Base-by-base conservation (phyloP, 2,888 invertebrate species). In the Melieria omissa region DNA sequence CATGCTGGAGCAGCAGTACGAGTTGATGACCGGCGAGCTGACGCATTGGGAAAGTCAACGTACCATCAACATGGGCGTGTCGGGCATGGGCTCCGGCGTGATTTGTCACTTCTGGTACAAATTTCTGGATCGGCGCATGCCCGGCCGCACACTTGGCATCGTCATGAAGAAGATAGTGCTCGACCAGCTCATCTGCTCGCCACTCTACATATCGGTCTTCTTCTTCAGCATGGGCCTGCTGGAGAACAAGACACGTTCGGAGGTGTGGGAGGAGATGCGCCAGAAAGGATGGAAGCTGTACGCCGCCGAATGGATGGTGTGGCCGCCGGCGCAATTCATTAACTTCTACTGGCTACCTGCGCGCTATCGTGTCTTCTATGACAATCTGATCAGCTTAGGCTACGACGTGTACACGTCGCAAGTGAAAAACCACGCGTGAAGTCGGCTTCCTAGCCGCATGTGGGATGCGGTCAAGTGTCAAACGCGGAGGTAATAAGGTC, bases 251-350 rank as follows among this genome's bases (percentile, higher is more conserved):
- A 89, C 90, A 2, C 82, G 88, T 65, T 82, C 88, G 14, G 91
- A 92, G 78, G 90, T 95, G 69, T 89, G 89, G 75, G 85, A 89
- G 55, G 94, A 95, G 87, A 88, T 95, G 47, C 89, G 88, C 78
- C 87, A 89, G 45, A 96, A 97, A 86, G 94, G 93, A 29, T 90
- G 90, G 89, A 90, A 88, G 77, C 87, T 97, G 10, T 96, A 96
- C 83, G 88, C 90, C 64, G 96, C 95, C 1, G 97, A 98, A 85
- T 97, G 96, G 94, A 83, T 94, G 6, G 91, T 97, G 44, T 97
- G 97, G 97, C 97, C 97, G 0, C 94, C 95, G 6, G 96, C 96
- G 1, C 97, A 98, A 85, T 88, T 95, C 57, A 88, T 98, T n/a
- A 98, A 97, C 86, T 98, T 98, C 87, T 95, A 93, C 85, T 91